These are phyloP conservation scores for Stigmatopora argus DNA, from an alignment of 2,113 vertebrate species.

Conservation along the genomic window DNA sequence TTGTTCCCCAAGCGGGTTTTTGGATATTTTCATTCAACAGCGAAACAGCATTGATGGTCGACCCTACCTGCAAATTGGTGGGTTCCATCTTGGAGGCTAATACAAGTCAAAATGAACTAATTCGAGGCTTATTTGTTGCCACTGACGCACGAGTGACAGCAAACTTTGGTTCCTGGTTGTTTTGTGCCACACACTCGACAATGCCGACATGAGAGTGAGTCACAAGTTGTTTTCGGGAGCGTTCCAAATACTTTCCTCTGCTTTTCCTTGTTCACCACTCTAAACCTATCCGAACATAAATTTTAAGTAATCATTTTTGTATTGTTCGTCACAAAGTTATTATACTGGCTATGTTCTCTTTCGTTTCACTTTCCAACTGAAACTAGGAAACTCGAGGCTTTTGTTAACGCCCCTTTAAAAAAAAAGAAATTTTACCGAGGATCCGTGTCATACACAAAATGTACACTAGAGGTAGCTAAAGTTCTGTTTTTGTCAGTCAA, in stretches of 20 bases:
- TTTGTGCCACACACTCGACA: background rate
- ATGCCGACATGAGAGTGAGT: slow-evolving; percentile 39
- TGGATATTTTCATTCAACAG: background rate
- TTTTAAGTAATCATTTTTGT: background rate
- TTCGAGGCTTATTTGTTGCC: background rate
- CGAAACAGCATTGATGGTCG: background rate
- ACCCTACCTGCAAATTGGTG: slow-evolving; percentile 68
- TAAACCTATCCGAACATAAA: background rate
- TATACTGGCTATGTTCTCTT: background rate
- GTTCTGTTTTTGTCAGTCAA: background rate
- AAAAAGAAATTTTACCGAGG: background rate
- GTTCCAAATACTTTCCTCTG: slow-evolving; percentile 6
- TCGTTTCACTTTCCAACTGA: background rate
- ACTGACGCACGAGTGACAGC: background rate
- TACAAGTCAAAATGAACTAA: background rate
- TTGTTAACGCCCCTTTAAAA: background rate
- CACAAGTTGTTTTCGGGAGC: slow-evolving; percentile 33
- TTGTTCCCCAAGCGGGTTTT: background rate
- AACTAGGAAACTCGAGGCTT: background rate
- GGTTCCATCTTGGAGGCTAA: slow-evolving; percentile 59
- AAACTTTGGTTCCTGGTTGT: slow-evolving; percentile 52
- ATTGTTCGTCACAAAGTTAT: background rate
- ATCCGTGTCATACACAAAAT: background rate
- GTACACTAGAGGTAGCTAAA: background rate
- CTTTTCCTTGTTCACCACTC: background rate